Percentiles rank a stretch among this genome's conserved stretches.
phyloP scores from a whole-genome alignment of 2,113 vertebrate genomes.

The Sylvilagus bachmani region DNA sequence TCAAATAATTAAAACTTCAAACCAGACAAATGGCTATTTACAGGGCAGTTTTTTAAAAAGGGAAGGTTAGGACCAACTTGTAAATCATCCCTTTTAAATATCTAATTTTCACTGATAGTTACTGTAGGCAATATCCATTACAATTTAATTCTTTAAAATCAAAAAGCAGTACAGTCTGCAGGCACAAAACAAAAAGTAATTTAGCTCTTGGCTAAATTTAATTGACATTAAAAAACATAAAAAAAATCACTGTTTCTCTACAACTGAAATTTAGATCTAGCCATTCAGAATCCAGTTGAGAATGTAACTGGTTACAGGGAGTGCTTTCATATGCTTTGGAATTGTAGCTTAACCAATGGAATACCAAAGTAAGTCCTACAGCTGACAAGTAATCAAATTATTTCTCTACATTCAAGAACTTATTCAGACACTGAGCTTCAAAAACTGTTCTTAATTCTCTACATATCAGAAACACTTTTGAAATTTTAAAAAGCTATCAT shows the following conservation, averaged over 20 bases:
- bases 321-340: background rate
- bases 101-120: slow-evolving; percentile 54
- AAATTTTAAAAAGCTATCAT: slow-evolving; percentile 51
- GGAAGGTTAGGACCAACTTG: background rate
- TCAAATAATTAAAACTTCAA: slow-evolving; percentile 59
- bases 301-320: background rate
- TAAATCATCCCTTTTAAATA: slow-evolving; percentile 9
- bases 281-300: slow-evolving; percentile 40
- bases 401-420: slow-evolving; percentile 39
- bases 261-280: slow-evolving; percentile 57
- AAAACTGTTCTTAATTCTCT: slow-evolving; percentile 47
- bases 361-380: background rate
- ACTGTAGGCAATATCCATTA: slow-evolving; percentile 16
- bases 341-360: slow-evolving; percentile 48
- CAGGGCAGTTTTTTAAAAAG: slow-evolving; percentile 37
- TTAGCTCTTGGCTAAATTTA: slow-evolving; percentile 55
- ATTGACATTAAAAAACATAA: slow-evolving; percentile 31
- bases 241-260: slow-evolving; percentile 43
- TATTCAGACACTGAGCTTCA: slow-evolving; percentile 34
- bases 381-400: slow-evolving; percentile 45
- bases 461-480: slow-evolving; percentile 56
- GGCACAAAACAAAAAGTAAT: slow-evolving; percentile 50
- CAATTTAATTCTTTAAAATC: slow-evolving; percentile 54
- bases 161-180: slow-evolving; percentile 10
- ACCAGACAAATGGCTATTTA: background rate